Base-by-base conservation (phyloP, 2,888 invertebrate species). In the Eueremaeus valkanovi region DNA sequence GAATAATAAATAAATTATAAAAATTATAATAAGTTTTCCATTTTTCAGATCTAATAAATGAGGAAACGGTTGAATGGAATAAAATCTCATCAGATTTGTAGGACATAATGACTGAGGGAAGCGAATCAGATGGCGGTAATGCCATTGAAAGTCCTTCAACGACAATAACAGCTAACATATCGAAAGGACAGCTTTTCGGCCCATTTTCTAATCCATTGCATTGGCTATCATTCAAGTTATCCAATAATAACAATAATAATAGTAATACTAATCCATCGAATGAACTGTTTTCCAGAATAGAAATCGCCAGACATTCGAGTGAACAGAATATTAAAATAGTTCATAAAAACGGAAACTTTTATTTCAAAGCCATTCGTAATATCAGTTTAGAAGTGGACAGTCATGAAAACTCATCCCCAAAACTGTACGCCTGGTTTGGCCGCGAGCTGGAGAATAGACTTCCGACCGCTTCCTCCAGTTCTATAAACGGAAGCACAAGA, bases 311-410 rank as follows among this genome's bases (percentile, higher is more conserved):
- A 31, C 73, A 77, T 24, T 75, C 78, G 9, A 76, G 77, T 24
- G 80, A 80, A 31, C 80, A 80, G 74, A 80, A 78, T 31, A 42
- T 80, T 49, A 80, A 80, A 73, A 78, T 80, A 0, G 73, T 79
- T 2, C 76, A 77, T 27, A 73, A 77, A 42, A 70, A 73, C 45
- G 79, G 78, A 6, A 76, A 79, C 45, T 75, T 80, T 29, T 80
- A 79, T 75, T 80, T 78, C 58, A 74, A 79, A 70, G 77, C 79
- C 1, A 58, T 77, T 5, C 29, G 75, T 33, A 31, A 63, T 33
- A 33, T 63, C 21, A 18, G 9, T 27, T 31, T 63, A 31, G 27
- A 63, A 5, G 21, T n/a, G n/a, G n/a, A n/a, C n/a, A n/a, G n/a
- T n/a, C n/a, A n/a, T n/a, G n/a, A n/a, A n/a, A 11, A 63, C 18